phyloP scores from a whole-genome alignment of 2,888 invertebrate species.

The Nipponacmea schrenckii region DNA sequence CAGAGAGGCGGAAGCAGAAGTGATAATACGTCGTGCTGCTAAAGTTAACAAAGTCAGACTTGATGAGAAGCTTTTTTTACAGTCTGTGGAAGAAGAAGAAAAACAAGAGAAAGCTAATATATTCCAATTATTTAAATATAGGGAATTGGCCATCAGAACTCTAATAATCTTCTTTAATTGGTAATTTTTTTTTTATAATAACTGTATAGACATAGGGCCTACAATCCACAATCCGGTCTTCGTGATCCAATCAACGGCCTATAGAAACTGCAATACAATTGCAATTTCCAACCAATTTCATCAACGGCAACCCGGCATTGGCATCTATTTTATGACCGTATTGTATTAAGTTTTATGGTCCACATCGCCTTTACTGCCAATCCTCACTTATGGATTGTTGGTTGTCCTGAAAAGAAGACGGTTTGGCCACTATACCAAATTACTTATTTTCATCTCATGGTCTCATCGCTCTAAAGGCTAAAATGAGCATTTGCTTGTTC shows the following conservation, averaged over 20 bases:
- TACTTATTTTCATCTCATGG: no score
- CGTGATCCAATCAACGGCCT: not conserved
- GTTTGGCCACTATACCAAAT: no score
- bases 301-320: no score
- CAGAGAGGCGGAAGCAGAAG: slow-evolving; percentile 16
- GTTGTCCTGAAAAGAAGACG: no score
- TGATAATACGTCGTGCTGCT: slow-evolving; percentile 23
- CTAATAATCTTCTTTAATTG: slow-evolving; percentile 73
- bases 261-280: no score
- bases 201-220: not conserved
- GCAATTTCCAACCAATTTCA: no score
- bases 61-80: slow-evolving; percentile 5
- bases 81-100: slow-evolving; percentile 60
- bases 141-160: slow-evolving; percentile 25
- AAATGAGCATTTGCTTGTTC: no score
- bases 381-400: no score
- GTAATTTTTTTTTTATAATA: slow-evolving; percentile 17
- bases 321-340: no score
- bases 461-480: no score
- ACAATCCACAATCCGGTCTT: not conserved
- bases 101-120: slow-evolving; percentile 5
- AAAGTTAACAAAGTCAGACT: slow-evolving; percentile 19
- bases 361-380: no score
- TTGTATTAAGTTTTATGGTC: no score
- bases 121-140: slow-evolving; percentile 28